Conservation (phyloP, 2,888 invertebrate species). For the Ametastegia equiseti region DNA sequence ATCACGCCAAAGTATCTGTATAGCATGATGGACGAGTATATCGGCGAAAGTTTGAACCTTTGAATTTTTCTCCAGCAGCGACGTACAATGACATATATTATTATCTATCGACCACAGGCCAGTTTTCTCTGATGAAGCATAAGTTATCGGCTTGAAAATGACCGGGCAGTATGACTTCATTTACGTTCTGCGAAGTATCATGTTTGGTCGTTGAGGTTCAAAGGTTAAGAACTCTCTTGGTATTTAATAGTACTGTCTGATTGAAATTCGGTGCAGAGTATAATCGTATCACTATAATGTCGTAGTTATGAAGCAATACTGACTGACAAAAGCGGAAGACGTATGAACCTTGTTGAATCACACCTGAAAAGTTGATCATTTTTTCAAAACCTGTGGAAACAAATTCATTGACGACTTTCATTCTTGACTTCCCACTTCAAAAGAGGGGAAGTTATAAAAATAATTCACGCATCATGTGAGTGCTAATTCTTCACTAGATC, state of each 20-base stretch:
- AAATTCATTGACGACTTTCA: too few species aligned
- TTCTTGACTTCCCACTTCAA: too few species aligned
- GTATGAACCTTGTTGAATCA: background rate
- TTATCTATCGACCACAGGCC: background rate
- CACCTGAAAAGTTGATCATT: background rate
- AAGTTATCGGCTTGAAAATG: background rate
- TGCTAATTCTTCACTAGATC: too few species aligned
- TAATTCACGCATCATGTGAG: too few species aligned
- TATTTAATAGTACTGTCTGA: background rate
- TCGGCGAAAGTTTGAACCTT: too few species aligned
- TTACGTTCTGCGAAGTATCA: background rate
- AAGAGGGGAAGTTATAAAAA: too few species aligned
- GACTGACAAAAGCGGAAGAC: background rate
- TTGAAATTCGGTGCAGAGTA: background rate
- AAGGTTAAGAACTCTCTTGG: background rate
- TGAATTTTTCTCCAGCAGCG: background rate
- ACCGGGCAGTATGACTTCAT: background rate
- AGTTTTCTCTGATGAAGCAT: background rate
- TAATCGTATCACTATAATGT: background rate
- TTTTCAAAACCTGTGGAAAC: background rate
- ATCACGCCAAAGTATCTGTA: too few species aligned
- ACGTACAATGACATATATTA: background rate
- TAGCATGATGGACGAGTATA: too few species aligned
- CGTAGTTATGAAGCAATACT: background rate
- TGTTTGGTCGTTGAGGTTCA: conserved; percentile 6